A percentile compares a stretch with the other conserved stretches of the same genome.
Conservation (phyloP, 2,113 vertebrate genomes). For the Pogona vitticeps region DNA sequence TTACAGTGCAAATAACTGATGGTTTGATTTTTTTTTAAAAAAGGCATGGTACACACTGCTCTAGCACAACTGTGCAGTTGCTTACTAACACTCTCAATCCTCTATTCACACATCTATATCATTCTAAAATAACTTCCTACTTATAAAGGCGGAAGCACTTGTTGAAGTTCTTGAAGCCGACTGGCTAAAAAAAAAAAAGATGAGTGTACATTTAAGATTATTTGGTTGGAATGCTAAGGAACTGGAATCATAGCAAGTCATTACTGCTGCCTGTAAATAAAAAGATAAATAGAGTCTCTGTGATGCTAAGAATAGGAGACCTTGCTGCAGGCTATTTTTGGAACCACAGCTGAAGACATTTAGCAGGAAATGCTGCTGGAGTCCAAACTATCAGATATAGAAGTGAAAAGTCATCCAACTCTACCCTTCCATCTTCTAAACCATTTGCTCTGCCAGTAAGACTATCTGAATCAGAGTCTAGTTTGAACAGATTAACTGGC, state of each 20-base stretch:
- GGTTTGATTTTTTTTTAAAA: background rate
- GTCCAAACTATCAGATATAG: background rate
- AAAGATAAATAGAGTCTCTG: conserved; percentile 7
- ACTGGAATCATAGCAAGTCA: background rate
- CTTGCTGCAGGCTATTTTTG: conserved; percentile 3
- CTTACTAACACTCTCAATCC: background rate
- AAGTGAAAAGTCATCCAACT: background rate
- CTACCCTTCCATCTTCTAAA: background rate
- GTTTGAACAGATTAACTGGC: background rate
- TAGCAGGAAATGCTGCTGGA: background rate
- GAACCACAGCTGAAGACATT: conserved; percentile 13
- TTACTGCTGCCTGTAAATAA: conserved; percentile 5
- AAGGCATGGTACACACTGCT: background rate
- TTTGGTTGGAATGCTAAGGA: background rate
- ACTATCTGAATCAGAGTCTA: background rate
- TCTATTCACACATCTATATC: background rate
- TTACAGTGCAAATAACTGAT: background rate
- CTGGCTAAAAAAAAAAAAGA: background rate
- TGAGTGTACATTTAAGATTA: background rate
- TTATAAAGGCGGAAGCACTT: background rate
- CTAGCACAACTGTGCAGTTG: background rate
- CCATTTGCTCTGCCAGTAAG: background rate
- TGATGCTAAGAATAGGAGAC: background rate
- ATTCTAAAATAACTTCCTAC: background rate
- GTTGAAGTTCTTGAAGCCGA: background rate